Evolutionary conservation across 1,140 invertebrate genomes (phyloP), one percentile per base, ranked within the genome.

Genomic region (Ceratosolen solmsi): DNA sequence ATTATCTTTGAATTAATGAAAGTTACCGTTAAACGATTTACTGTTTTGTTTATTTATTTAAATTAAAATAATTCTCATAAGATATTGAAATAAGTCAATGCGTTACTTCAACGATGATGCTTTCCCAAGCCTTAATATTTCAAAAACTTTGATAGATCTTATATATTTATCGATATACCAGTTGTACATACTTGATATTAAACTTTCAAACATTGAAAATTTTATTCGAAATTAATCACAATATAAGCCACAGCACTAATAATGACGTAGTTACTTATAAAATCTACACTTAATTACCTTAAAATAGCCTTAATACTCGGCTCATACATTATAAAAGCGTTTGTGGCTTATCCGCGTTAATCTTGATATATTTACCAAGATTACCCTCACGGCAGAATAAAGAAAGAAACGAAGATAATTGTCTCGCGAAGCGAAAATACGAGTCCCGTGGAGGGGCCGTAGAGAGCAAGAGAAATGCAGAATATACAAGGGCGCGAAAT

Each of bases 331-430:
- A n/a, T n/a, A 76, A 49, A 76, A 65, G 9, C 41, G 17, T 68
- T 68, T 65, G 41, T 49, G 75, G 41, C 27, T 77, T 65, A 65
- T 22, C 60, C 9, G 60, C 8, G 33, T 30, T 77, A 77, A 77
- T 77, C 60, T 65, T 77, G 74, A 49, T 77, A 65, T 77, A 68
- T 65, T 38, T 25, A n/a, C 25, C 33, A 36, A 65, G 38, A 65
- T 33, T 77, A n/a, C 41, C 41, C 41, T n/a, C 41, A 7, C 46
- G 46, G 17, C n/a, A 51, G 13, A 72, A 72, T 4, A 36, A 74
- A 56, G 5, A 27, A 36, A 20, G 0, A 25, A 46, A 30, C 1
- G 63, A 49, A n/a, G 70, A 49, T 11, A 25, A 30, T 4, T 0
- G 2, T 2, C 25, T 17, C 25, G 41, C 38, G n/a, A 27, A 51